These are phyloP conservation scores for Micronisus gabar DNA, from an alignment of 2,113 vertebrate genomes.

Conservation along the genomic window DNA sequence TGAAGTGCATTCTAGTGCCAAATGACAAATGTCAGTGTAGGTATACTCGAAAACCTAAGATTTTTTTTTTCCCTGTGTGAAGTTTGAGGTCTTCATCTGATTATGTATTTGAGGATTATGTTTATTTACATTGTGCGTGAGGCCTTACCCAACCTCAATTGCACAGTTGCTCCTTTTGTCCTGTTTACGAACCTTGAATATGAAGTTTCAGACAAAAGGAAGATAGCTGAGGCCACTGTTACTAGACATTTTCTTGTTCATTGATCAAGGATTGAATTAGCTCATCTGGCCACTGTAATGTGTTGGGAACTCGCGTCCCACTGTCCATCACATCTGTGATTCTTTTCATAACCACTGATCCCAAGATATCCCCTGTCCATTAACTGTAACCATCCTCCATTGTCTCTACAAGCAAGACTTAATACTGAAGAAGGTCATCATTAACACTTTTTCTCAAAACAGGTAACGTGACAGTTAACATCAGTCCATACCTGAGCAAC, in stretches of 20 bases:
- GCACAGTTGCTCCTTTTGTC: not conserved
- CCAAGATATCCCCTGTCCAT: not conserved
- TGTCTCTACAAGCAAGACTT: not conserved
- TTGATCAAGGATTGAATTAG: not conserved
- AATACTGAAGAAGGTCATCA: not conserved
- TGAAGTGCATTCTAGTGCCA: not conserved
- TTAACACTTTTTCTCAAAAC: not conserved
- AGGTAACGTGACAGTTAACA: accelerated
- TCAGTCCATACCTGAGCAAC: not conserved
- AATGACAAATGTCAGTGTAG: not conserved
- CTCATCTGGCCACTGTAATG: not conserved
- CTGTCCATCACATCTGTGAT: not conserved
- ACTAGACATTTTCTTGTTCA: not conserved
- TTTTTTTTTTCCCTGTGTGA: not conserved
- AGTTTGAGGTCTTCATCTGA: not conserved
- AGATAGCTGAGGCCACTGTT: not conserved
- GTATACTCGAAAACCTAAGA: not conserved
- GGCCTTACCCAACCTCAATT: not conserved
- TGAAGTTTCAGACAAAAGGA: not conserved
- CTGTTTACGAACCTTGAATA: not conserved
- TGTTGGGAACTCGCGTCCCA: not conserved
- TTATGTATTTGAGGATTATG: not conserved
- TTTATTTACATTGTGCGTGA: not conserved
- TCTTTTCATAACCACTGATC: not conserved
- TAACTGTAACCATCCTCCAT: not conserved